These are phyloP conservation scores for Xenopus laevis DNA, from an alignment of 2,113 vertebrate genomes.

Conservation along the genomic window DNA sequence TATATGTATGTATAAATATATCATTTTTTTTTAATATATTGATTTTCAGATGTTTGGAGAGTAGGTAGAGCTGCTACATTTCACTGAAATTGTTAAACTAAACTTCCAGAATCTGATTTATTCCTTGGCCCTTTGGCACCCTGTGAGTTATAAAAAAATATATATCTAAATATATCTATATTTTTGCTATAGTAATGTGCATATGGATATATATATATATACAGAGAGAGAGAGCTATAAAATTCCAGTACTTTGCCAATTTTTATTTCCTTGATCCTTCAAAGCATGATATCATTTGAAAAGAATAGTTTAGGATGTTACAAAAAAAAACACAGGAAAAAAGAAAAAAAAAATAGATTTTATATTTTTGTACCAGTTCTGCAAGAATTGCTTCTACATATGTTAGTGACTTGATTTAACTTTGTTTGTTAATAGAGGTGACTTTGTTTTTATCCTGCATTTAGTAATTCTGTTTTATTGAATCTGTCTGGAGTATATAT, in stretches of 20 bases:
- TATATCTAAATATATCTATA: slow-evolving; percentile 31
- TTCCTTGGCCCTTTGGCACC: slow-evolving; percentile 17
- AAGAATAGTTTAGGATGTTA: slow-evolving; percentile 54
- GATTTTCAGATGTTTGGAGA: slow-evolving; percentile 79
- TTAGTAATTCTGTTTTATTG: slow-evolving; percentile 1
- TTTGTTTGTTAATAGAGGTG: slow-evolving; percentile 13
- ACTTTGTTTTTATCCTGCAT: slow-evolving; percentile 30
- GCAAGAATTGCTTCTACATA: slow-evolving; percentile 75
- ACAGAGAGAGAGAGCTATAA: slow-evolving; percentile 68
- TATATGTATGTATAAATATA: not conserved
- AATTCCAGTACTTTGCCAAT: slow-evolving; percentile 86
- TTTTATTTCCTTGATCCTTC: slow-evolving; percentile 77
- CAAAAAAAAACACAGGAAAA: slow-evolving; percentile 68
- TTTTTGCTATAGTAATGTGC: slow-evolving; percentile 80
- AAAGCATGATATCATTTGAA: slow-evolving; percentile 27
- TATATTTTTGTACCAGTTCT: slow-evolving; percentile 89
- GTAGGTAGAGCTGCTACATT: slow-evolving; percentile 44
- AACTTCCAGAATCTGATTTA: slow-evolving; percentile 39
- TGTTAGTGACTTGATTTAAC: slow-evolving; percentile 38
- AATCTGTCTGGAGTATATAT: too few relatives aligned
- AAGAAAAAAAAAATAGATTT: slow-evolving; percentile 71
- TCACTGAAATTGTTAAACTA: slow-evolving; percentile 6
- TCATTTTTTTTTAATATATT: slow-evolving; percentile 51
- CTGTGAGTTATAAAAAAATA: slow-evolving; percentile 10
- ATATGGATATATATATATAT: slow-evolving; percentile 64